Percentiles rank a stretch among this genome's conserved stretches.
These are phyloP conservation scores for Orthosia gothica DNA, from an alignment of 2,888 invertebrate species.

Conservation along the genomic window DNA sequence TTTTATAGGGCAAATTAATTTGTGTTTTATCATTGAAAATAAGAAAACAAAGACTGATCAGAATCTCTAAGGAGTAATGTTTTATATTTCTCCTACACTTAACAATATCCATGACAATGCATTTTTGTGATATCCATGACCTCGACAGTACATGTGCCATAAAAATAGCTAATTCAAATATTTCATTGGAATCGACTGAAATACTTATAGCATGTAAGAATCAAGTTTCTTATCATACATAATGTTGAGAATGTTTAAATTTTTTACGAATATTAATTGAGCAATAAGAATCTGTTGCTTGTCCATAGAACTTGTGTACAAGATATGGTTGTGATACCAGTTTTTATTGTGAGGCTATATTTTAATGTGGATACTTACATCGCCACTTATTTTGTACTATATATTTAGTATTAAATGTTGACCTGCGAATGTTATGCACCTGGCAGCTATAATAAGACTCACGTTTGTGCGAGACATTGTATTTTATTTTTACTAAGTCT, in stretches of 20 bases:
- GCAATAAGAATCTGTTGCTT: slow-evolving; percentile 59
- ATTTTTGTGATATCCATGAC: slow-evolving; percentile 78
- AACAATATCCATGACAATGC: slow-evolving; percentile 78
- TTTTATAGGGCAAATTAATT: slow-evolving; percentile 53
- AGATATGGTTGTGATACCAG: slow-evolving; percentile 68
- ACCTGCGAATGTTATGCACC: slow-evolving; percentile 57
- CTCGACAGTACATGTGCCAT: slow-evolving; percentile 79
- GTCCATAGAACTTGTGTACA: slow-evolving; percentile 61
- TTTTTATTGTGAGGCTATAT: slow-evolving; percentile 69
- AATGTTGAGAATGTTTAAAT: slow-evolving; percentile 45
- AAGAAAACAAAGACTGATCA: slow-evolving; percentile 82
- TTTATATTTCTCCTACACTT: slow-evolving; percentile 58
- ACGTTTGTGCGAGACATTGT: slow-evolving; percentile 58
- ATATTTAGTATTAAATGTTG: slow-evolving; percentile 54
- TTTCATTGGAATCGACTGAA: slow-evolving; percentile 73
- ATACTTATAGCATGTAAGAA: slow-evolving; percentile 71
- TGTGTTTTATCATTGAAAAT: slow-evolving; percentile 63
- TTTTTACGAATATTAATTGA: slow-evolving; percentile 53
- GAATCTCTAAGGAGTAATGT: slow-evolving; percentile 75
- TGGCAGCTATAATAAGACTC: slow-evolving; percentile 65
- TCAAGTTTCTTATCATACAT: slow-evolving; percentile 58
- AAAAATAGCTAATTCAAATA: slow-evolving; percentile 66
- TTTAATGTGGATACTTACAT: slow-evolving; percentile 47
- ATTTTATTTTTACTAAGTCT: slow-evolving; percentile 75
- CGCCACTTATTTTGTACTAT: slow-evolving; percentile 59